Percentiles rank a stretch among this genome's conserved stretches.
Evolutionary conservation across 2,113 vertebrate genomes (phyloP).

Genomic region (Microcebus ravelobensis): DNA sequence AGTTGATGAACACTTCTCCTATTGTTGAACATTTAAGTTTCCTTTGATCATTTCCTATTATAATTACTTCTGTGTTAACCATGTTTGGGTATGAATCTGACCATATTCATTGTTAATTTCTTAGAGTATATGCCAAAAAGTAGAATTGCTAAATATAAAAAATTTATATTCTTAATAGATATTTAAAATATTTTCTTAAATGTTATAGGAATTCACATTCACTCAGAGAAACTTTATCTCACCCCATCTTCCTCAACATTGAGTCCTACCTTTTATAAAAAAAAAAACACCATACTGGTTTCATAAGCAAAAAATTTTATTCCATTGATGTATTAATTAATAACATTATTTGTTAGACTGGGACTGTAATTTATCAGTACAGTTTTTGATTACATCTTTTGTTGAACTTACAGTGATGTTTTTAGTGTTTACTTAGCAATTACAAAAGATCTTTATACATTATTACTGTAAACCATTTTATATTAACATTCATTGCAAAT

Average conservation of each 20-base stretch:
- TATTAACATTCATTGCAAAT: background rate
- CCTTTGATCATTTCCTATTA: background rate
- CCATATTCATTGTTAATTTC: background rate
- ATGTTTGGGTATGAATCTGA: background rate
- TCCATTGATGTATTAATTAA: background rate
- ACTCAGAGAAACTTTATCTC: background rate
- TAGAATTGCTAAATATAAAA: background rate
- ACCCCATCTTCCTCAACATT: background rate
- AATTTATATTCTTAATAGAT: background rate
- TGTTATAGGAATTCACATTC: background rate
- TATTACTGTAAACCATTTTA: background rate
- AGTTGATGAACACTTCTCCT: background rate
- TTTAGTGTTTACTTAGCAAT: background rate
- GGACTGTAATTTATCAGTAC: background rate
- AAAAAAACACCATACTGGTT: background rate
- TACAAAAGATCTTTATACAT: background rate
- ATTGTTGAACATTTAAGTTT: background rate
- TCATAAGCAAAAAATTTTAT: background rate
- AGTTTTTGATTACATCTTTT: background rate
- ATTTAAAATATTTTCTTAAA: constrained; percentile 1
- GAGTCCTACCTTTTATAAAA: background rate
- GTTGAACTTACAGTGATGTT: background rate
- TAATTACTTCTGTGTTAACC: background rate
- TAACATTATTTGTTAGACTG: background rate
- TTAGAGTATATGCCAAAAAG: background rate